Evolutionary conservation across 2,797 vertebrate genomes (phyloP), one percentile per base, ranked within the genome.

Genomic region (Tokudaia muenninki): DNA sequence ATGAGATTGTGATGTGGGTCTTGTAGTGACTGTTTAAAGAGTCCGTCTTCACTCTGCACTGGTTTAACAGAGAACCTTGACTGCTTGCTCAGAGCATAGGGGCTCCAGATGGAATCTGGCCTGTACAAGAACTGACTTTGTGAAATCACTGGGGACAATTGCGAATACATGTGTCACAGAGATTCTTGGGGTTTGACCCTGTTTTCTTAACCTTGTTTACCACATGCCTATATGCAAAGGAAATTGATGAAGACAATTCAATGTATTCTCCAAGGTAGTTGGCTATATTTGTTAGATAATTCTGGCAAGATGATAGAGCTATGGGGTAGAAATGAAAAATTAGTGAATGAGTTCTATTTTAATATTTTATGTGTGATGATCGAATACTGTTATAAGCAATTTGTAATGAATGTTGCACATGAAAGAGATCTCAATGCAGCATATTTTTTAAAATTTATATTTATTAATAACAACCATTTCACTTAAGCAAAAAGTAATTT

Each of bases 381-480:
- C 92, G 84, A 89, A 87, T 83, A 16, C 9, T 92, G 16, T 93
- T 94, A 92, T n/a, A 88, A 50, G 17, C 10, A 90, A 55, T 91
- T 90, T 89, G 44, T 80, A 89, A 55, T 90, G 44, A 93, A 67
- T 78, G 26, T 34, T 74, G 67, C 14, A 29, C 44, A 31, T 75
- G 4, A 59, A 59, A 78, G 88, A 67, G 26, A 92, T 72, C 57
- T 90, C 13, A 1, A 6, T 80, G 3, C 0, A 67, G 2, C 31
- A 41, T 75, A 89, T 50, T 82, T 44, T 89, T 95, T 83, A 63
- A 44, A 93, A 70, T 84, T 78, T n/a, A 10, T 41, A 57, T 80
- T 79, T 96, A 87, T 80, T 86, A 93, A 92, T 79, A 82, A 78
- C 50, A 13, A 55, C 87, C 19, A 88, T 88, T 82, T 92, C n/a